These are phyloP conservation scores for Trachymyrmex cornetzi DNA, from an alignment of 1,140 invertebrate genomes.

Conservation along the genomic window DNA sequence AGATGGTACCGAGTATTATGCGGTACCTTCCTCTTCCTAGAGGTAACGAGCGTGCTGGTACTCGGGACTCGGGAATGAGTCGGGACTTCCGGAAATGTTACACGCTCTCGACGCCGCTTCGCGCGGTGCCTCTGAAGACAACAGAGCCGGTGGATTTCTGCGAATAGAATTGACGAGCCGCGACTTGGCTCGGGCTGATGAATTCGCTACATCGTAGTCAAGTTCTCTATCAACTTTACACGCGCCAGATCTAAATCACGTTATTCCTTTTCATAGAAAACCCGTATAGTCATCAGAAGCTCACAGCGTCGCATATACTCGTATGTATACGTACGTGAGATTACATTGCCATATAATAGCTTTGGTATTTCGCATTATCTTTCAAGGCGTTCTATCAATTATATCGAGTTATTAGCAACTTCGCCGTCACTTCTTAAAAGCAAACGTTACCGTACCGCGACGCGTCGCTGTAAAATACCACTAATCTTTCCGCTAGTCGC, in stretches of 20 bases:
- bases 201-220: conserved; percentile 2
- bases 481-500: conserved; percentile 5
- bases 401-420: conserved; percentile 37
- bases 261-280: background rate
- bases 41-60: conserved; percentile 70
- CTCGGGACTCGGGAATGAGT: conserved; percentile 61
- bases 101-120: conserved; percentile 34
- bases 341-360: background rate
- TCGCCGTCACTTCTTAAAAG: background rate
- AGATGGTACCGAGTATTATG: conserved; percentile 64
- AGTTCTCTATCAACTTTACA: conserved; percentile 28
- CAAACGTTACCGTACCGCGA: background rate
- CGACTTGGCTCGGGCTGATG: background rate
- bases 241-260: background rate
- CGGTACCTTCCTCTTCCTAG: conserved; percentile 76
- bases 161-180: background rate
- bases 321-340: background rate
- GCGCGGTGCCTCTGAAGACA: conserved; percentile 53
- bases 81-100: conserved; percentile 64
- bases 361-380: conserved; percentile 20
- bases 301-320: background rate
- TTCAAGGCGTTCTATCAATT: conserved; percentile 38
- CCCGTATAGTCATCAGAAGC: background rate
- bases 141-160: conserved; percentile 14
- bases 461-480: background rate